phyloP scores from a whole-genome alignment of 1,140 invertebrate species.

The Chymomyza costata region DNA sequence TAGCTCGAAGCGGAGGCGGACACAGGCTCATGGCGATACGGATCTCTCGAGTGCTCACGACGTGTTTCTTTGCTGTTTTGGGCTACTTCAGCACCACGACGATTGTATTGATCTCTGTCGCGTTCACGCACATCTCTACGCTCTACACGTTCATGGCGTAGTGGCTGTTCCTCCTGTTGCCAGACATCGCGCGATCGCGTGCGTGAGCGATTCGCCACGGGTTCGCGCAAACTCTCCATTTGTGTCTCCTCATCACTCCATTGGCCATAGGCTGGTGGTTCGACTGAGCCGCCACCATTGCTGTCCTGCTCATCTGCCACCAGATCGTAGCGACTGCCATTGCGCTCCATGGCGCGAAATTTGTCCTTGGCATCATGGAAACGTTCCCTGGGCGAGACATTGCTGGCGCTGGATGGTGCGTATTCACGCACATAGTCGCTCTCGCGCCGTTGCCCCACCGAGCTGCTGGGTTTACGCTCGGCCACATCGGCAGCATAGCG shows the following conservation, averaged over 20 bases:
- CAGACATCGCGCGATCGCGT: constrained; percentile 63
- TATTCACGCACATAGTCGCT: constrained; percentile 18
- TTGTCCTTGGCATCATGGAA: constrained; percentile 90
- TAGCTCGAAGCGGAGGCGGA: background rate
- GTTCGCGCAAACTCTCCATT: constrained; percentile 10
- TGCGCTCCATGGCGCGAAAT: constrained; percentile 85
- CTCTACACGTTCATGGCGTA: too few relatives aligned
- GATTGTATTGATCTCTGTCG: constrained; percentile 30
- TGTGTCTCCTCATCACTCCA: constrained; percentile 61
- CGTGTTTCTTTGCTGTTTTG: too few relatives aligned
- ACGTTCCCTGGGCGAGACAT: constrained; percentile 82
- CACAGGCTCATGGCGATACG: constrained; percentile 32
- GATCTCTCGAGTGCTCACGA: constrained; percentile 41
- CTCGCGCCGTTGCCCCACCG: constrained; percentile 1
- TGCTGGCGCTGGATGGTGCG: constrained; percentile 13
- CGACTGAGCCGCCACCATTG: constrained; percentile 39
- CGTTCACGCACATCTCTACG: constrained; percentile 29
- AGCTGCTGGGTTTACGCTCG: constrained; percentile 27
- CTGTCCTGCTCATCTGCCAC: constrained; percentile 74
- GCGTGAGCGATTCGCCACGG: constrained; percentile 42
- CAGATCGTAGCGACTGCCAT: constrained; percentile 77
- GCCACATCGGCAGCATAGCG: constrained; percentile 42
- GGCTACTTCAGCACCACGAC: constrained; percentile 13
- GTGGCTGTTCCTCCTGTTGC: constrained; percentile 39
- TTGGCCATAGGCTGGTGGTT: constrained; percentile 50